phyloP scores from a whole-genome alignment of 37 sponge, comb jelly and placozoan genomes.

The Sycon ciliatum region DNA sequence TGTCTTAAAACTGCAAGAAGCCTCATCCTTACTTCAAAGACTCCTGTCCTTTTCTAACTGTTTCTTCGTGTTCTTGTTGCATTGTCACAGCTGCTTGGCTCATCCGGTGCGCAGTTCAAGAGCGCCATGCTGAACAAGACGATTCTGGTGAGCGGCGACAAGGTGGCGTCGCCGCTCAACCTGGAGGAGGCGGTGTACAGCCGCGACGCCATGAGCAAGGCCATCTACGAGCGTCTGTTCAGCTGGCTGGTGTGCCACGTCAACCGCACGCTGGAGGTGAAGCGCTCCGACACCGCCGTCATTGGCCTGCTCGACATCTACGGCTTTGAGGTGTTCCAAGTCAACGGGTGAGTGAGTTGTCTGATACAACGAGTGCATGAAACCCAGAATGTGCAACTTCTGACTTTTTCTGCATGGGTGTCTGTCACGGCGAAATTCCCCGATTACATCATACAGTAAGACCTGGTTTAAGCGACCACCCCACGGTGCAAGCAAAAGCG shows the following conservation, averaged over 20 bases:
- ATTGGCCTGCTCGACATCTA: conserved; percentile 72
- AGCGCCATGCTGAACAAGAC: conserved; percentile 47
- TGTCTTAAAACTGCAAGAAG: too few species aligned
- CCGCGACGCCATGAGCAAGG: conserved; percentile 64
- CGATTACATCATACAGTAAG: too few species aligned
- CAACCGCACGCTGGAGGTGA: conserved; percentile 51
- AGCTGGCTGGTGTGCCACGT: conserved; percentile 52
- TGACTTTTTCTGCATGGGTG: too few species aligned
- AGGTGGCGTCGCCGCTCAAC: conserved; percentile 44
- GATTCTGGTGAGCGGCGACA: conserved; percentile 48
- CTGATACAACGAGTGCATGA: too few species aligned
- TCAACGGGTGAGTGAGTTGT: conserved; percentile 14
- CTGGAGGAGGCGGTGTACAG: conserved; percentile 58
- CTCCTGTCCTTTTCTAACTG: not conserved
- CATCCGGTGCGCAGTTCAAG: conserved; percentile 23
- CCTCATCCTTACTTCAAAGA: too few species aligned
- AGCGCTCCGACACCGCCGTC: conserved; percentile 30
- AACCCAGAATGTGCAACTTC: too few species aligned
- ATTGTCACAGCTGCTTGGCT: conserved; percentile 35
- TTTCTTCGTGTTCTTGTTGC: too few species aligned
- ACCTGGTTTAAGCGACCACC: too few species aligned
- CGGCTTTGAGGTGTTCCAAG: conserved; percentile 64
- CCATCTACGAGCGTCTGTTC: conserved; percentile 60
- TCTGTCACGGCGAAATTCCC: too few species aligned
- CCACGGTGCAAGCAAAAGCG: too few species aligned